Conservation (phyloP, 2,113 vertebrate genomes). For the Centropus unirufus region DNA sequence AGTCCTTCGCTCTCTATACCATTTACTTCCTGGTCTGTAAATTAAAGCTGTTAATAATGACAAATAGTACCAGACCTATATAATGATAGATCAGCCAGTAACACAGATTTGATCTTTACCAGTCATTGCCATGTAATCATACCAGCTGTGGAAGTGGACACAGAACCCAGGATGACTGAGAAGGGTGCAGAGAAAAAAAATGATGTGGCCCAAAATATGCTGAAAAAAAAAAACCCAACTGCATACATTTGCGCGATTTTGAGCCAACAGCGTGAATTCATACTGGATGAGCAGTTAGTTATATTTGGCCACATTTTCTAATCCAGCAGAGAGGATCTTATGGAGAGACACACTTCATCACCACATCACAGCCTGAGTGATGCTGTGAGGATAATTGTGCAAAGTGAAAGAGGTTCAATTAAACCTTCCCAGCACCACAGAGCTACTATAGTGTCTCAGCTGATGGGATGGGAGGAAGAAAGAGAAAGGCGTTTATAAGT, state of each 20-base stretch:
- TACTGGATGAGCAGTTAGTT: not conserved
- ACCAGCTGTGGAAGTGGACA: not conserved
- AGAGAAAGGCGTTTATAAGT: not conserved
- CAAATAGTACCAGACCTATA: not conserved
- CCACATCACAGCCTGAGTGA: not conserved
- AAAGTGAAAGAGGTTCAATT: not conserved
- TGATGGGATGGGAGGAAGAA: not conserved
- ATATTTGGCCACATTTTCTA: not conserved
- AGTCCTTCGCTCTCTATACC: not conserved
- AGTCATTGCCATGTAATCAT: not conserved
- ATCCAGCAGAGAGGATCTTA: not conserved
- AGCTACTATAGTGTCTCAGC: not conserved
- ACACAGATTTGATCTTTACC: not conserved
- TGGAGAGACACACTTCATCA: not conserved
- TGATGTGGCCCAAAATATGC: not conserved
- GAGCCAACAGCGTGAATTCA: not conserved
- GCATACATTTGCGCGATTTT: not conserved
- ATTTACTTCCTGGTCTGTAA: not conserved
- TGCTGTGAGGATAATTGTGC: not conserved
- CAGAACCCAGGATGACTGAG: not conserved
- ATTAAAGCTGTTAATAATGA: not conserved
- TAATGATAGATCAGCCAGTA: not conserved
- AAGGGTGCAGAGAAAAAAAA: not conserved
- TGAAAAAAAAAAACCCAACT: not conserved
- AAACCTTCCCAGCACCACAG: not conserved